Evolutionary conservation across 1,140 invertebrate species (phyloP).

Genomic region (Brachionus paranguensis): DNA sequence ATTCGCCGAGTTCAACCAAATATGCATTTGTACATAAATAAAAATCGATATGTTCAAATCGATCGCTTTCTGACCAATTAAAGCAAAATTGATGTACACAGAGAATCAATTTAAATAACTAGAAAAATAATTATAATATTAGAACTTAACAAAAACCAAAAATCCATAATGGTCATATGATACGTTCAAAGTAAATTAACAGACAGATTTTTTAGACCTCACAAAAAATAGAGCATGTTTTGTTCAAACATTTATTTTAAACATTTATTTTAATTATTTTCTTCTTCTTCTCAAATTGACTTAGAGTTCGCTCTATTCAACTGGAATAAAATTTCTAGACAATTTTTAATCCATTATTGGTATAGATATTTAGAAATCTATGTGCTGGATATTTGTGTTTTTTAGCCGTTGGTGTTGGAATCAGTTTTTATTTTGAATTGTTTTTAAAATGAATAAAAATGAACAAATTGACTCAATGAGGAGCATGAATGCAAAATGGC

Average conservation of each 20-base stretch:
- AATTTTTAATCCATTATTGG: neutral
- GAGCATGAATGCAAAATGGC: neutral
- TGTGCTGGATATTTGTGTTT: neutral
- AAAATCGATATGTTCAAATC: neutral
- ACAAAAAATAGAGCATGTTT: neutral
- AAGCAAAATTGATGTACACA: neutral
- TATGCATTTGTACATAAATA: neutral
- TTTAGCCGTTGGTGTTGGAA: neutral
- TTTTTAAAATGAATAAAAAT: neutral
- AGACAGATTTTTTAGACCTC: conserved; percentile 15
- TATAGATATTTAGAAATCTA: neutral
- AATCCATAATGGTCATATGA: conserved; percentile 2
- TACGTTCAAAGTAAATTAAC: neutral
- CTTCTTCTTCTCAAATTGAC: neutral
- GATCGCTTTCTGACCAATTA: neutral
- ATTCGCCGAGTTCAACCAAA: neutral
- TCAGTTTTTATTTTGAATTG: neutral
- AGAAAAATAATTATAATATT: conserved; percentile 9
- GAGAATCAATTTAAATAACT: neutral
- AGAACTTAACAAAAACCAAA: neutral
- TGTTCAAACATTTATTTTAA: neutral
- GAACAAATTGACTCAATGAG: neutral
- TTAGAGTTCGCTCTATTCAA: neutral
- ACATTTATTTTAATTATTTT: no score
- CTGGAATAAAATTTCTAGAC: neutral